A percentile compares a stretch with the other conserved stretches of the same genome.
phyloP scores from a whole-genome alignment of 2,797 vertebrate species.

The Aldrovandia affinis region DNA sequence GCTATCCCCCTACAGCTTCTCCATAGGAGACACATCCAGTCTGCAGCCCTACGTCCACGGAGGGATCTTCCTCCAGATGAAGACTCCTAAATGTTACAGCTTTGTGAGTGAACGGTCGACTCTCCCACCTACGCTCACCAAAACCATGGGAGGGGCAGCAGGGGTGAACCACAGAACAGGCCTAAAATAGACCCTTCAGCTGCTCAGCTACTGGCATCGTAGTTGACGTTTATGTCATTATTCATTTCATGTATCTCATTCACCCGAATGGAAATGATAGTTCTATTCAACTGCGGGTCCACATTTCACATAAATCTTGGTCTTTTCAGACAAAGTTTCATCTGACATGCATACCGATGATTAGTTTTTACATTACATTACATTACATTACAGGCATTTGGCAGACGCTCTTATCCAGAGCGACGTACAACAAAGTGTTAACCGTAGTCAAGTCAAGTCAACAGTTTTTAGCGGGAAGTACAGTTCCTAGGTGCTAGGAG shows the following conservation, averaged over 20 bases:
- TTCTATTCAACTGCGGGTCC: not conserved
- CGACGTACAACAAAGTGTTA: no score
- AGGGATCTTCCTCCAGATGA: conserved; percentile 90
- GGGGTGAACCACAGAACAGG: no score
- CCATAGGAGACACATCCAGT: conserved; percentile 87
- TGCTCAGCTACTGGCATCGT: not conserved
- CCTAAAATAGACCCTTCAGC: not conserved
- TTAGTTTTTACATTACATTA: no score
- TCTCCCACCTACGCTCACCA: not conserved
- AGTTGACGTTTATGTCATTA: no score
- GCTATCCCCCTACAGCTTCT: conserved; percentile 90
- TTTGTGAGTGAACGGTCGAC: conserved; percentile 82
- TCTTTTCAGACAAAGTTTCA: not conserved
- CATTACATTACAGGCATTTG: no score
- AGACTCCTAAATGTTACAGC: conserved; percentile 82
- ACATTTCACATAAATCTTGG: not conserved
- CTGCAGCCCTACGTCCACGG: conserved; percentile 89
- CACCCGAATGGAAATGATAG: not conserved
- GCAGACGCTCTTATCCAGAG: no score
- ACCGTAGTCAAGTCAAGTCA: no score
- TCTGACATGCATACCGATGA: not conserved
- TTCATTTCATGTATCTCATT: no score
- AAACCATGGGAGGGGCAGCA: no score
- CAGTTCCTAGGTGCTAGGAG: no score
- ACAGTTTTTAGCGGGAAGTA: no score